Conservation (phyloP, 92 coral and sea anemone genomes). For the Zoanthus sociatus region DNA sequence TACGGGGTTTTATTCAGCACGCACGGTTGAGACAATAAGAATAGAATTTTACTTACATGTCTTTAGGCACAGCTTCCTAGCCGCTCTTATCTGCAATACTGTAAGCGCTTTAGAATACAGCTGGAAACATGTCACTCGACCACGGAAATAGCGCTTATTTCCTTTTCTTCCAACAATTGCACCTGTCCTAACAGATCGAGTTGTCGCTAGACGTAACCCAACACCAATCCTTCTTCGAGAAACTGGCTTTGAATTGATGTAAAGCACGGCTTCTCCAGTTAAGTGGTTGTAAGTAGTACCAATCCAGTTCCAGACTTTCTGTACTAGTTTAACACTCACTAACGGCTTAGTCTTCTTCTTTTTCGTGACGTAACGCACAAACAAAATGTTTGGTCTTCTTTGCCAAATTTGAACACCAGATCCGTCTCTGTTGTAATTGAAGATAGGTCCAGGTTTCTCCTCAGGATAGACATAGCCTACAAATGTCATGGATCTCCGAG, state of each 20-base stretch:
- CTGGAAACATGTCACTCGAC: slow-evolving; percentile 84
- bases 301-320: slow-evolving; percentile 79
- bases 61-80: slow-evolving; percentile 79
- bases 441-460: slow-evolving; percentile 74
- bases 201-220: slow-evolving; percentile 73
- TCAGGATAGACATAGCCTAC: slow-evolving; percentile 75
- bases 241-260: slow-evolving; percentile 69
- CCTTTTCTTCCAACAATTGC: slow-evolving; percentile 74
- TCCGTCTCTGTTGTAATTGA: slow-evolving; percentile 84
- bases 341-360: slow-evolving; percentile 61
- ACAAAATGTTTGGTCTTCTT: slow-evolving; percentile 71
- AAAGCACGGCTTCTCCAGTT: slow-evolving; percentile 72
- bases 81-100: slow-evolving; percentile 67
- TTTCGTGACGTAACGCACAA: slow-evolving; percentile 75
- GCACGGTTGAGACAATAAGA: background rate
- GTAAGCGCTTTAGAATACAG: slow-evolving; percentile 72
- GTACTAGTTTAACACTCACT: slow-evolving; percentile 45
- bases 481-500: slow-evolving; percentile 71
- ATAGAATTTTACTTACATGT: slow-evolving; percentile 63
- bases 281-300: slow-evolving; percentile 78
- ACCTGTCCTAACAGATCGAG: slow-evolving; percentile 80
- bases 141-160: slow-evolving; percentile 82
- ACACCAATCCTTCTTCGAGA: slow-evolving; percentile 66
- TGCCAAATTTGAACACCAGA: slow-evolving; percentile 89
- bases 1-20: no score